Evolutionary conservation across 2,888 invertebrate species (phyloP).

Genomic region (Papilio elwesi): DNA sequence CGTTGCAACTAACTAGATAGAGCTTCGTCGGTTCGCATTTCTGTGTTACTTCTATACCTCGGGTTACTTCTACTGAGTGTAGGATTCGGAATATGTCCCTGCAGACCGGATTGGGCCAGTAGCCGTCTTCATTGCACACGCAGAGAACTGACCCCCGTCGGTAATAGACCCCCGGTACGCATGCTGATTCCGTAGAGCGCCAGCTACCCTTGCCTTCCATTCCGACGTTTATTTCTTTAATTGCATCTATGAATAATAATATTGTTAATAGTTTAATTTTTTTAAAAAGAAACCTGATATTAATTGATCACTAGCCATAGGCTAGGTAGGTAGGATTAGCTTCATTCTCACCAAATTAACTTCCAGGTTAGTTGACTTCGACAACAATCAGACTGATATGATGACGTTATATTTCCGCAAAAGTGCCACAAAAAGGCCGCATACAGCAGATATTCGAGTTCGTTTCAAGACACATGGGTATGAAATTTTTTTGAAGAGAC

Average conservation of each 20-base stretch:
- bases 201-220: constrained; percentile 74
- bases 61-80: constrained; percentile 57
- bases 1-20: constrained; percentile 68
- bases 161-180: constrained; percentile 66
- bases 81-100: constrained; percentile 66
- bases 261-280: neutral
- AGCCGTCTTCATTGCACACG: constrained; percentile 67
- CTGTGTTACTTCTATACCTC: constrained; percentile 47
- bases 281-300: neutral
- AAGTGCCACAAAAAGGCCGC: no score
- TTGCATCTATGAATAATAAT: constrained; percentile 59
- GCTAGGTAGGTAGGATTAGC: no score
- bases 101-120: constrained; percentile 74
- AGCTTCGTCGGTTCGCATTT: constrained; percentile 60
- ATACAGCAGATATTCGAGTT: no score
- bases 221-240: constrained; percentile 65
- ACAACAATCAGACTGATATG: no score
- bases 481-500: no score
- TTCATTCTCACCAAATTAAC: no score
- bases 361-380: no score
- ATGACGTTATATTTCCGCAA: no score
- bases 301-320: neutral
- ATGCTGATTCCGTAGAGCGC: constrained; percentile 57
- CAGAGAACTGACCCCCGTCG: constrained; percentile 60
- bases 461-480: no score